Conservation (phyloP, 2,888 invertebrate species). For the Amphimallon solstitiale region DNA sequence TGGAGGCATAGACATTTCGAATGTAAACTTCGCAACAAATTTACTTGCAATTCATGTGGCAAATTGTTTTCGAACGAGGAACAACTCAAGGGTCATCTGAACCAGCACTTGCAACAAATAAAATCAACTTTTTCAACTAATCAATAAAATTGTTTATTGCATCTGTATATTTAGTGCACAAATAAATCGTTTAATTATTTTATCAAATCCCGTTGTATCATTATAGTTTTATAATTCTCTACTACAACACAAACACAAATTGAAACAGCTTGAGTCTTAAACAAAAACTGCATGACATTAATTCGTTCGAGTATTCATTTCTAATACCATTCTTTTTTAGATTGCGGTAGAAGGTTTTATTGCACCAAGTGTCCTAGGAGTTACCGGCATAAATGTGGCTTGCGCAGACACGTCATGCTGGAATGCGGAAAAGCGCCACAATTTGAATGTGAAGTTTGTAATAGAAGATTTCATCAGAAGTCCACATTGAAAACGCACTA, state of each 20-base stretch:
- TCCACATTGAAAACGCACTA: conserved; percentile 30
- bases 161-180: no score
- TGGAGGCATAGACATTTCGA: conserved; percentile 29
- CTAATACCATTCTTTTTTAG: conserved; percentile 19
- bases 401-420: conserved; percentile 64
- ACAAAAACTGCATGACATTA: background rate
- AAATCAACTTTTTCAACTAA: no score
- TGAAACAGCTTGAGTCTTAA: no score
- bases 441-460: conserved; percentile 40
- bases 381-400: conserved; percentile 37
- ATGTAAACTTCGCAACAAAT: conserved; percentile 1
- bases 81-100: background rate
- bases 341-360: conserved; percentile 34
- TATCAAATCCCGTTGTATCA: no score
- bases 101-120: background rate
- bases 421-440: conserved; percentile 68
- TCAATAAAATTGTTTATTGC: no score
- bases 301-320: background rate
- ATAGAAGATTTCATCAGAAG: conserved; percentile 41
- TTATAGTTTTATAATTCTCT: no score
- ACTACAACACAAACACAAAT: no score
- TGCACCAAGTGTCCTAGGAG: conserved; percentile 40
- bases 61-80: background rate
- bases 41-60: background rate
- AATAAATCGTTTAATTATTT: no score